These are phyloP conservation scores for Nyctereutes procyonoides DNA, from an alignment of 2,113 vertebrate species.

Conservation along the genomic window DNA sequence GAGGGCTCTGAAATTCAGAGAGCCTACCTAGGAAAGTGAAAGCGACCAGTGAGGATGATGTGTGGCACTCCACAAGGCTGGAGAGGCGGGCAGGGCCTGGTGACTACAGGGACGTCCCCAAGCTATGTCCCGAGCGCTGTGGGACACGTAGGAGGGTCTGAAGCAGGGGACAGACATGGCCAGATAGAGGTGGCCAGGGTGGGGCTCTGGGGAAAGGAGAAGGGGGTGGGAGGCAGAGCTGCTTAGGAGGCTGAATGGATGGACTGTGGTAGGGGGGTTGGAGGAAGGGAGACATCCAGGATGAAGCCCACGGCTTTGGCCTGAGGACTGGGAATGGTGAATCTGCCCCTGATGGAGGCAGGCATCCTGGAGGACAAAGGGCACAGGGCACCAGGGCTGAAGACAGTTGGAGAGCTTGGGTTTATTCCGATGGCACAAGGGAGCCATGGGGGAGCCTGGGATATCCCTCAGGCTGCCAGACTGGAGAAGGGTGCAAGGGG, in stretches of 20 bases:
- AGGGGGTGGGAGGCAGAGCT: not conserved
- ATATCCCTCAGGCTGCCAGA: not conserved
- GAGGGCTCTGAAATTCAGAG: not conserved
- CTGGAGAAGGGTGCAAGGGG: not conserved
- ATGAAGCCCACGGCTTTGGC: not conserved
- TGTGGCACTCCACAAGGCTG: not conserved
- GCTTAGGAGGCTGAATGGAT: not conserved
- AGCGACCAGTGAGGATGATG: not conserved
- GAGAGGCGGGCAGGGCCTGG: not conserved
- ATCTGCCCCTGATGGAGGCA: not conserved
- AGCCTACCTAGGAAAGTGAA: not conserved
- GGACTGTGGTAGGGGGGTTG: not conserved
- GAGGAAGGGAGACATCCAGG: not conserved
- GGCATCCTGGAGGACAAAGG: not conserved
- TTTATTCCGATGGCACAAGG: not conserved
- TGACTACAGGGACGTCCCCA: not conserved
- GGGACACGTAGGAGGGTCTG: fast-evolving
- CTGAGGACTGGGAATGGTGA: not conserved
- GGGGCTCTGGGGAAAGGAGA: not conserved
- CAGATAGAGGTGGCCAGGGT: not conserved
- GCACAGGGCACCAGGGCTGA: not conserved
- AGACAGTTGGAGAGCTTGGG: not conserved
- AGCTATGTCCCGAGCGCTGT: not conserved
- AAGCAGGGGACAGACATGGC: not conserved
- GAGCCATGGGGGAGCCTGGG: not conserved